These are phyloP conservation scores for Sorex maritimensis DNA, from an alignment of 2,797 vertebrate species.

Conservation along the genomic window DNA sequence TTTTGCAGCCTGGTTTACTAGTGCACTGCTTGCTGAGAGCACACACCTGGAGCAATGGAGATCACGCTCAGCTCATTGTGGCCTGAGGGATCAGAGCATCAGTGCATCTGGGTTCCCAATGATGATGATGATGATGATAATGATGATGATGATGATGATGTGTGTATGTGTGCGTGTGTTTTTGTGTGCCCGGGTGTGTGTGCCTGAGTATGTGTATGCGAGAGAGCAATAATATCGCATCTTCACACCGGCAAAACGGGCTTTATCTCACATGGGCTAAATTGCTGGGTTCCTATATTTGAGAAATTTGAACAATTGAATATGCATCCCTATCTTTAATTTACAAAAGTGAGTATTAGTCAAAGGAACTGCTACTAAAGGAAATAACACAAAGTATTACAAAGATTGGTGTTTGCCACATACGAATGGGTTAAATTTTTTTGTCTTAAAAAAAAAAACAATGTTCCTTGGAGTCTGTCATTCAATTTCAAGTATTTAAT, in stretches of 20 bases:
- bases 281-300: neutral
- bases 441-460: neutral
- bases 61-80: too few species aligned
- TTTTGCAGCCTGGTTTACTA: too few species aligned
- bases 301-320: conserved; percentile 1
- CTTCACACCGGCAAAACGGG: too few species aligned
- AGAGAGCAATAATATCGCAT: too few species aligned
- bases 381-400: conserved; percentile 46
- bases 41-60: too few species aligned
- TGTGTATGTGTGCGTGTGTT: too few species aligned
- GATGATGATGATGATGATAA: too few species aligned
- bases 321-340: neutral
- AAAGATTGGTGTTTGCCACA: neutral
- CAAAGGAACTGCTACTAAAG: neutral
- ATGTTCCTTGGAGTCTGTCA: conserved; percentile 56
- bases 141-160: too few species aligned
- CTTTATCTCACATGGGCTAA: too few species aligned
- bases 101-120: too few species aligned
- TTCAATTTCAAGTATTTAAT: conserved; percentile 84
- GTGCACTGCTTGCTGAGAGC: too few species aligned
- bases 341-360: neutral
- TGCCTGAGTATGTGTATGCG: neutral
- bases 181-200: neutral
- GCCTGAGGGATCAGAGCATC: too few species aligned
- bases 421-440: conserved; percentile 52